phyloP scores from a whole-genome alignment of 2,113 vertebrate genomes.

The Sinocyclocheilus rhinocerous region DNA sequence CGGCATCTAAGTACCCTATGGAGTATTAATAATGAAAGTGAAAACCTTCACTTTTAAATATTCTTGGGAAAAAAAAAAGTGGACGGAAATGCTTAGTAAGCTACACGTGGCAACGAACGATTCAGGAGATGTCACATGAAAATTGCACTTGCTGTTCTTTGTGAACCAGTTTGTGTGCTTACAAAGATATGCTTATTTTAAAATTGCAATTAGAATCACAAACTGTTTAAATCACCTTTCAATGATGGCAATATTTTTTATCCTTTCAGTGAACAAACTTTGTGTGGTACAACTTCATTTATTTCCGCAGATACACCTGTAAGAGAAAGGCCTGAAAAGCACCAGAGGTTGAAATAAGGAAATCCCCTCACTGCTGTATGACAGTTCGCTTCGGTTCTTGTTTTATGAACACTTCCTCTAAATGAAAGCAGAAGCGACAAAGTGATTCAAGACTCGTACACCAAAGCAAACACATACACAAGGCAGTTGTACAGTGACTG shows the following conservation, averaged over 20 bases:
- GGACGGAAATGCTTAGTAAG: neutral
- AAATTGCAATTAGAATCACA: neutral
- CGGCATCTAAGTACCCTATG: neutral
- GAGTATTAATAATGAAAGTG: neutral
- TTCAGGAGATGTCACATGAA: neutral
- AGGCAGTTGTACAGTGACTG: neutral
- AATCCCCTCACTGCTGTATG: neutral
- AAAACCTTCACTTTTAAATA: neutral
- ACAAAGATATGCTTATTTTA: neutral
- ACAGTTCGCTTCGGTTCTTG: neutral
- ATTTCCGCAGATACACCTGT: neutral
- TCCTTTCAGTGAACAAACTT: neutral
- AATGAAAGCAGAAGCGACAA: constrained; percentile 31
- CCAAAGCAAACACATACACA: neutral
- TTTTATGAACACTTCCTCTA: constrained; percentile 39
- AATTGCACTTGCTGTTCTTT: neutral
- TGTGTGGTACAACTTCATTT: neutral
- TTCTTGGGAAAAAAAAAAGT: neutral
- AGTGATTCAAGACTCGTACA: constrained; percentile 9
- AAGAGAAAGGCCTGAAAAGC: neutral
- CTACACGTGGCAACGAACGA: too few relatives aligned
- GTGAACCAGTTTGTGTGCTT: neutral
- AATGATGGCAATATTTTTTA: neutral
- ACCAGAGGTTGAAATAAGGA: neutral
- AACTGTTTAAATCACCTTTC: neutral